Percentiles rank a stretch among this genome's conserved stretches.
These are phyloP conservation scores for Saxidomus purpurata DNA, from an alignment of 1,140 invertebrate species.

Conservation along the genomic window DNA sequence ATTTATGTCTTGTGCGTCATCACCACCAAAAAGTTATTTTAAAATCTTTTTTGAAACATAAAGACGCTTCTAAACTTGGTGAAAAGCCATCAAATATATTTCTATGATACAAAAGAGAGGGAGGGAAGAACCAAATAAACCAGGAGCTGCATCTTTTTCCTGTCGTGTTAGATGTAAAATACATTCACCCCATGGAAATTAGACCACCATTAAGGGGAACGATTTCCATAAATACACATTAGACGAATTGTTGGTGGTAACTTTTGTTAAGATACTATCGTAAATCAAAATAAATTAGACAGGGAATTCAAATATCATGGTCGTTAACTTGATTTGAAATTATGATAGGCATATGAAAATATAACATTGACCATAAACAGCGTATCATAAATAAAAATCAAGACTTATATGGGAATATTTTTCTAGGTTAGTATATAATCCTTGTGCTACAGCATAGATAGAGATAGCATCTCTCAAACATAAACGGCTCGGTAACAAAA, in stretches of 20 bases:
- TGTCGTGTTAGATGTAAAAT: background rate
- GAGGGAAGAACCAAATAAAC: background rate
- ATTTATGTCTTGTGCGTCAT: too few species aligned
- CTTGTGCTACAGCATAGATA: too few species aligned
- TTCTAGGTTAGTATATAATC: background rate
- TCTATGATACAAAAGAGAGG: too few species aligned
- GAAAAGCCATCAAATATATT: too few species aligned
- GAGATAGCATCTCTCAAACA: too few species aligned
- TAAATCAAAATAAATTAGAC: conserved; percentile 47
- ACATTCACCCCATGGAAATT: background rate
- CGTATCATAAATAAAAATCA: conserved; percentile 5
- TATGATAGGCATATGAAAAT: background rate
- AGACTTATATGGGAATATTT: background rate
- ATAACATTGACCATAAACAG: background rate
- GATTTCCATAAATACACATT: conserved; percentile 43
- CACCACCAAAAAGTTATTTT: too few species aligned
- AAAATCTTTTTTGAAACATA: too few species aligned
- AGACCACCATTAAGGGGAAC: conserved; percentile 37
- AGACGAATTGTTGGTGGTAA: conserved; percentile 41
- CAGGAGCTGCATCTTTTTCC: background rate
- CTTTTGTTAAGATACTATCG: conserved; percentile 20
- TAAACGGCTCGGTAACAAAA: too few species aligned
- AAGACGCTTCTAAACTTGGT: too few species aligned
- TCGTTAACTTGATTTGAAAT: conserved; percentile 29
- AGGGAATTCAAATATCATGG: background rate